phyloP scores from a whole-genome alignment of 2,113 vertebrate species.

The Corvus moneduloides region DNA sequence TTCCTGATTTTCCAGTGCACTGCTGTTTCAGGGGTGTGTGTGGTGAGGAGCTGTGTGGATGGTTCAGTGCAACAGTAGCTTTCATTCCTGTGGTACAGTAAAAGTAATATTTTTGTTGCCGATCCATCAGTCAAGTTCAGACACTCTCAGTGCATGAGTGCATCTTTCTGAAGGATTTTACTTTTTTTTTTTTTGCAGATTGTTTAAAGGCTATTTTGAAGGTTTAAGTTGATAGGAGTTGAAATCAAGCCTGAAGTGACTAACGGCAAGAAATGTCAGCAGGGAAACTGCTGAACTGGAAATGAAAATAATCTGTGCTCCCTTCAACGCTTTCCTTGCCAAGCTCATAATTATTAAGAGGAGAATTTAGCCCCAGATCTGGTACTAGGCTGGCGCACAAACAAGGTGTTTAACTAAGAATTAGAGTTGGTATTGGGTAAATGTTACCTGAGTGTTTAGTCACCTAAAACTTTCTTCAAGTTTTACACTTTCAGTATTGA shows the following conservation, averaged over 20 bases:
- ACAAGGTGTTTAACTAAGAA: not conserved
- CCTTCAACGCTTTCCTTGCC: not conserved
- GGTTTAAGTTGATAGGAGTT: not conserved
- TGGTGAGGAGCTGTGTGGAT: not conserved
- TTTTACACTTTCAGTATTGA: not conserved
- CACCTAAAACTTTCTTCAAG: not conserved
- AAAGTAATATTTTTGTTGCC: not conserved
- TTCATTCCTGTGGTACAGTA: not conserved
- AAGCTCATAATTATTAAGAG: not conserved
- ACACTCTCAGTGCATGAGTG: not conserved
- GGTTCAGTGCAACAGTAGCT: not conserved
- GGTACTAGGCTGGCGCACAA: not conserved
- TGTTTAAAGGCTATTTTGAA: not conserved
- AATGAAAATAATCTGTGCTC: not conserved
- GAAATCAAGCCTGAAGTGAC: not conserved
- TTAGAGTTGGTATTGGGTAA: not conserved
- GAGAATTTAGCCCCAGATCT: not conserved
- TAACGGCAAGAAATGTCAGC: not conserved
- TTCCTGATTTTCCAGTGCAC: not conserved
- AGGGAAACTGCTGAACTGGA: not conserved
- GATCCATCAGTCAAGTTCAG: not conserved
- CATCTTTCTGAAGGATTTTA: not conserved
- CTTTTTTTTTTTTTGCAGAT: rapidly evolving
- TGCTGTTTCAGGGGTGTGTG: not conserved
- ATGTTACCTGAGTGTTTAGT: not conserved